Evolutionary conservation across 2,888 invertebrate genomes (phyloP), one percentile per base, ranked within the genome.

Genomic region (Lepidochrysops patricia): DNA sequence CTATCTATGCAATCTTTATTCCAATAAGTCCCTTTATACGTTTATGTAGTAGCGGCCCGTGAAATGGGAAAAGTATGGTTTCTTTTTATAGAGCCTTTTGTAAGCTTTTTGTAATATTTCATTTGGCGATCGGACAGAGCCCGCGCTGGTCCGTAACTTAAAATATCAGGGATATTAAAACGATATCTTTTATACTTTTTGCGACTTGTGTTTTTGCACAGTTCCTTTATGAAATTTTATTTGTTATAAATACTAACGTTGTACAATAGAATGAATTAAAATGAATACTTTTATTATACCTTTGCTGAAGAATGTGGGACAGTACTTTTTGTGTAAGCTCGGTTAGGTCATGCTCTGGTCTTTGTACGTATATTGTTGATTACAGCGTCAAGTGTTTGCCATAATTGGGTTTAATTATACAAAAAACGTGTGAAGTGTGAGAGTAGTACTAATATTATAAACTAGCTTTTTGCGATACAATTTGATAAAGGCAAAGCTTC

Each of bases 71-170:
- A 61, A 62, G 62, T 62, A 49, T 58, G 60, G 60, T 60, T 63
- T 65, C 60, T 62, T 62, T 63, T 62, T 58, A 63, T 59, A 60
- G 61, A 62, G 61, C 54, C 62, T 64, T 66, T 66, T 63, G 62
- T 65, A 65, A 66, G 60, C 63, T 66, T 62, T 66, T 64, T 63
- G 65, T 66, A 65, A 66, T 63, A 49, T 65, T 64, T 65, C 61
- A 60, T 62, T 61, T 60, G 63, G 61, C 62, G 60, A 63, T 62
- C 62, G 57, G 59, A 52, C 59, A 52, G 50, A 29, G 60, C 43
- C 52, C 54, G 35, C 57, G 23, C 34, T 58, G 57, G 43, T 37
- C 58, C 59, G 58, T 61, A 61, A 63, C 64, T 64, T 63, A 64
- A 63, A 60, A 58, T 64, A 63, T 64, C 64, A 52, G 62, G 57